These are phyloP conservation scores for Nasua narica DNA, from an alignment of 2,797 vertebrate species.

Conservation along the genomic window DNA sequence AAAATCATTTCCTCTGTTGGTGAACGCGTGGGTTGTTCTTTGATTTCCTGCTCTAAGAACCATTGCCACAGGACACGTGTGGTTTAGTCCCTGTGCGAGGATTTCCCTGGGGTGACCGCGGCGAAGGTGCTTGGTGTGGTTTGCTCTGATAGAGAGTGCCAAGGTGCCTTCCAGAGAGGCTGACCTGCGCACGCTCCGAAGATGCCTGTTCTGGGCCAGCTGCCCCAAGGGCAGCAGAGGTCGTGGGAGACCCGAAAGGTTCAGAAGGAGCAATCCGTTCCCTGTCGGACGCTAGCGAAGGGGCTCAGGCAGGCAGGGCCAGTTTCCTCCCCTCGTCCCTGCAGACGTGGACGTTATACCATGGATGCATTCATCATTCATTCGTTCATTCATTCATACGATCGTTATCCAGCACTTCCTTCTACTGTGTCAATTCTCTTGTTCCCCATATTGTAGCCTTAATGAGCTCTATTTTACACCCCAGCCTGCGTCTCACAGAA, in stretches of 20 bases:
- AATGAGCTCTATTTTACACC: conserved; percentile 16
- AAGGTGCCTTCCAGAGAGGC: neutral
- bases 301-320: neutral
- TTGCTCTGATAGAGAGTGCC: neutral
- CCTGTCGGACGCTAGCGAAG: neutral
- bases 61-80: neutral
- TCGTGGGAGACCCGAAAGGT: neutral
- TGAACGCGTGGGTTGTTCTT: neutral
- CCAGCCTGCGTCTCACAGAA: neutral
- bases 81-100: neutral
- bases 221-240: neutral
- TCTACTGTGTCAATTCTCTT: neutral
- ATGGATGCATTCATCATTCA: neutral
- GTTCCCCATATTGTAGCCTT: neutral
- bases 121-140: neutral
- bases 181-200: neutral
- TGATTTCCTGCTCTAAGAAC: neutral
- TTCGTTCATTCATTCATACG: neutral
- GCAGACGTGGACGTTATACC: neutral
- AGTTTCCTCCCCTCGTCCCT: neutral
- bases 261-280: neutral
- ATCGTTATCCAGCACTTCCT: neutral
- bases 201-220: neutral
- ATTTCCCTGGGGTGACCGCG: neutral
- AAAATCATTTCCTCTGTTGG: too few species aligned